phyloP scores from a whole-genome alignment of 2,888 invertebrate genomes.

The Choreutis nemorana region DNA sequence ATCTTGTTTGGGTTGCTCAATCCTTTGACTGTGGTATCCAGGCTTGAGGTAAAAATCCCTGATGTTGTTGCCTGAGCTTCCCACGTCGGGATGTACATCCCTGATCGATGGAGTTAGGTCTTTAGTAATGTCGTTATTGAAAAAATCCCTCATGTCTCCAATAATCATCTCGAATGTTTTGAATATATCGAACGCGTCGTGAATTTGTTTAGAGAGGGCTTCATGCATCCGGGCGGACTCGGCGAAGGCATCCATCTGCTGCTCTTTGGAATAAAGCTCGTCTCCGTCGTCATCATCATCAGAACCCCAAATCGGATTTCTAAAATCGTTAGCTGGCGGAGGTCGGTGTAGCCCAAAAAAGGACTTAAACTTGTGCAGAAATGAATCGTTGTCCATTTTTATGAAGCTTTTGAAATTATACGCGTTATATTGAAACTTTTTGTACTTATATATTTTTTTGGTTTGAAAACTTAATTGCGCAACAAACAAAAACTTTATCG shows the following conservation, averaged over 20 bases:
- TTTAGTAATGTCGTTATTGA: slow-evolving; percentile 19
- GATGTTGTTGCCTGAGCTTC: slow-evolving; percentile 29
- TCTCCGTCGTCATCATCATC: slow-evolving; percentile 51
- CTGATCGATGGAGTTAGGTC: slow-evolving; percentile 11
- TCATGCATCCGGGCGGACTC: slow-evolving; percentile 30
- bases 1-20: slow-evolving; percentile 29
- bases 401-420: slow-evolving; percentile 10
- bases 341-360: slow-evolving; percentile 39
- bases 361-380: slow-evolving; percentile 38
- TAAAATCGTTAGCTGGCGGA: slow-evolving; percentile 47
- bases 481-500: slow-evolving; percentile 26
- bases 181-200: slow-evolving; percentile 38
- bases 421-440: neutral
- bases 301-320: slow-evolving; percentile 56
- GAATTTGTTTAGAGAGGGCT: slow-evolving; percentile 31
- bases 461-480: slow-evolving; percentile 33
- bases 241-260: slow-evolving; percentile 23
- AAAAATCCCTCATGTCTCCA: slow-evolving; percentile 37
- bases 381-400: slow-evolving; percentile 17
- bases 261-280: slow-evolving; percentile 42
- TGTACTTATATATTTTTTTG: neutral
- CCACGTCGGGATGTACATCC: slow-evolving; percentile 16
- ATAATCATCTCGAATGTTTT: slow-evolving; percentile 40
- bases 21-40: slow-evolving; percentile 30
- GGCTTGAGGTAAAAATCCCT: slow-evolving; percentile 55